A percentile compares a stretch with the other conserved stretches of the same genome.
These are phyloP conservation scores for Phalloptychus januarius DNA, from an alignment of 2,797 vertebrate species.

Conservation along the genomic window DNA sequence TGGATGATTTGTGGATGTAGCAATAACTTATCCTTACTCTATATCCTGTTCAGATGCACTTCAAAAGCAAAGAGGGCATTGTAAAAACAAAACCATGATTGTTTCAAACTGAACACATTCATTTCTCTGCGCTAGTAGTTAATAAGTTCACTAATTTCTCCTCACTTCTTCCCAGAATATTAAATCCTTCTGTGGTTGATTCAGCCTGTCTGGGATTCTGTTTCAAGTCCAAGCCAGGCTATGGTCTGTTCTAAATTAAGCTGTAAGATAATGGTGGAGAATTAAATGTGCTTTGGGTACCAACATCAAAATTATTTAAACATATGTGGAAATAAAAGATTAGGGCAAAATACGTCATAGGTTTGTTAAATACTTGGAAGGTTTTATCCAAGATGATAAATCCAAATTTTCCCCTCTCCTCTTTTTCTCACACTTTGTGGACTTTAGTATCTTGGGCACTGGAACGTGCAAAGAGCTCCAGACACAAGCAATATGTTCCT, in stretches of 20 bases:
- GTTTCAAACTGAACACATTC: not conserved
- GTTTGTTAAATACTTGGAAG: not conserved
- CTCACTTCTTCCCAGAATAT: not conserved
- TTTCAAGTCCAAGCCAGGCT: not conserved
- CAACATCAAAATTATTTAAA: not conserved
- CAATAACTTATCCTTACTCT: not conserved
- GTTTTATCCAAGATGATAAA: not conserved
- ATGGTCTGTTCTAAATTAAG: not conserved
- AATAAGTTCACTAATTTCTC: not conserved
- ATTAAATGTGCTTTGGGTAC: not conserved
- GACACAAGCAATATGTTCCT: not conserved
- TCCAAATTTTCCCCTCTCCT: not conserved
- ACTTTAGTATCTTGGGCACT: not conserved
- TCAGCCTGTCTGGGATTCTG: not conserved
- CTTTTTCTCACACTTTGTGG: not conserved
- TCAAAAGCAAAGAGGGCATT: not conserved
- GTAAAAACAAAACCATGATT: not conserved
- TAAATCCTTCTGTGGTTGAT: not conserved
- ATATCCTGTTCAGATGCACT: not conserved
- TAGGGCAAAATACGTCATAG: not conserved
- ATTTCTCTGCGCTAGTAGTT: not conserved
- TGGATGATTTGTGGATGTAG: not conserved
- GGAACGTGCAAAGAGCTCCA: not conserved
- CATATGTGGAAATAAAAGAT: not conserved
- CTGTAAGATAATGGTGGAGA: not conserved